Conservation (phyloP, 2,797 vertebrate species). For the Mormyrus hasselquistii region DNA sequence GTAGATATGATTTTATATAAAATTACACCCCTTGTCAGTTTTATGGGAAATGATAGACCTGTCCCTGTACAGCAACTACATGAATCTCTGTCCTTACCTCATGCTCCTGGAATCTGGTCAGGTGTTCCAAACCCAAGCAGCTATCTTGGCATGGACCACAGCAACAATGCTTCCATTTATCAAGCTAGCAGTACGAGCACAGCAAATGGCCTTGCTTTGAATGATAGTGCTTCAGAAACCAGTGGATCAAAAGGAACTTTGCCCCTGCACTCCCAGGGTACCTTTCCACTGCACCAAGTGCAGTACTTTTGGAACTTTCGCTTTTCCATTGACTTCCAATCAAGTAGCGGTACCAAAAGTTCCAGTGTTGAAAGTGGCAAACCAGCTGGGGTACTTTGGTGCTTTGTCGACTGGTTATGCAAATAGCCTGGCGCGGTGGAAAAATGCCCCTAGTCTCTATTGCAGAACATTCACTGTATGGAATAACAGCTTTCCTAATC, state of each 20-base stretch:
- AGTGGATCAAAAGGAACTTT: not conserved
- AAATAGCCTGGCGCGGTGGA: not conserved
- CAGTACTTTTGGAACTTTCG: too few species aligned
- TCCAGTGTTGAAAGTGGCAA: too few species aligned
- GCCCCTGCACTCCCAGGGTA: too few species aligned
- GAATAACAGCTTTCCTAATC: not conserved
- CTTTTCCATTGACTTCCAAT: too few species aligned
- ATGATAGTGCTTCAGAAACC: not conserved
- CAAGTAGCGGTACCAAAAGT: too few species aligned
- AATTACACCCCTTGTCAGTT: not conserved
- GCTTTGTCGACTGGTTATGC: not conserved
- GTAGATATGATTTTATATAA: not conserved
- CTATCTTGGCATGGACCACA: conserved; percentile 46
- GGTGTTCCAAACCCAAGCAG: conserved; percentile 48
- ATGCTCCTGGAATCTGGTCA: conserved; percentile 58
- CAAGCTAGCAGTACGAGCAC: conserved; percentile 25
- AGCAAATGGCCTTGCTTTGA: not conserved
- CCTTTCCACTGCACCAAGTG: too few species aligned
- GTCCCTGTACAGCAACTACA: not conserved
- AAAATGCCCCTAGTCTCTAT: not conserved
- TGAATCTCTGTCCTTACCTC: conserved; percentile 50
- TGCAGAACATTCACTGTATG: not conserved
- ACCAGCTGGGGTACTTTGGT: not conserved
- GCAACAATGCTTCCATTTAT: conserved; percentile 32
- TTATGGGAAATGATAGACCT: not conserved